Base-by-base conservation (phyloP, 30 jellyfish, hydroid and myxozoan genomes). In the Aurelia aurita complex sp. Pacific region DNA sequence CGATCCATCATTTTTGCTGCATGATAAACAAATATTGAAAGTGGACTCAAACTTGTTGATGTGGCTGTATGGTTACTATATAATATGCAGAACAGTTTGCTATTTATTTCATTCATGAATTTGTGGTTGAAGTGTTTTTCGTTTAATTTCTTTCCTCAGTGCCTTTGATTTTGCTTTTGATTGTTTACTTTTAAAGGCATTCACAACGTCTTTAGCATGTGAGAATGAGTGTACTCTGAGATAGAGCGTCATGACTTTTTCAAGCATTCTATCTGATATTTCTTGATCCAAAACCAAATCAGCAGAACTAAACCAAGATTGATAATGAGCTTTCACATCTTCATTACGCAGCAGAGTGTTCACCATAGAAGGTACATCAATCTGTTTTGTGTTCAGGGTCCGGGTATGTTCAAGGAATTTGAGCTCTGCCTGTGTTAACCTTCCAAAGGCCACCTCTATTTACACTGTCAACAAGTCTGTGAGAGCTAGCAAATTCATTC, bases 371-470 rank as follows among this genome's bases (percentile, higher is more conserved):
- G 80, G 80, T 38, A 29, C 70, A 61, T 61, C 34, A 61, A 61
- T 61, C 32, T 61, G 70, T 61, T 61, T 61, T 61, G 70, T 61
- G 70, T 61, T 61, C 17, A 10, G 33, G 36, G 61, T 52, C 12
- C 15, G 80, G 23, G 80, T 70, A 29, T 42, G 64, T 23, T 70
- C 66, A 70, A 70, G 63, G 66, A 70, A 70, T 32, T 43, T 70
- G 80, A 70, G 80, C 80, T 70, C 80, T 32, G 80, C 63, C 80
- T 33, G 64, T 70, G 80, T 36, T 70, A 33, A 70, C 80, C 33
- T 70, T 70, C 80, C 80, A 70, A 70, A 70, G 80, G 57, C 80
- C 63, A 70, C 80, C 80, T 40, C 80, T 35, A 70, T 70, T 70
- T 70, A 70, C 80, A 70, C 80, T 70, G 80, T 70, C 80, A 52